A percentile compares a stretch with the other conserved stretches of the same genome.
phyloP scores from a whole-genome alignment of 2,113 vertebrate genomes.

The Brienomyrus brachyistius region DNA sequence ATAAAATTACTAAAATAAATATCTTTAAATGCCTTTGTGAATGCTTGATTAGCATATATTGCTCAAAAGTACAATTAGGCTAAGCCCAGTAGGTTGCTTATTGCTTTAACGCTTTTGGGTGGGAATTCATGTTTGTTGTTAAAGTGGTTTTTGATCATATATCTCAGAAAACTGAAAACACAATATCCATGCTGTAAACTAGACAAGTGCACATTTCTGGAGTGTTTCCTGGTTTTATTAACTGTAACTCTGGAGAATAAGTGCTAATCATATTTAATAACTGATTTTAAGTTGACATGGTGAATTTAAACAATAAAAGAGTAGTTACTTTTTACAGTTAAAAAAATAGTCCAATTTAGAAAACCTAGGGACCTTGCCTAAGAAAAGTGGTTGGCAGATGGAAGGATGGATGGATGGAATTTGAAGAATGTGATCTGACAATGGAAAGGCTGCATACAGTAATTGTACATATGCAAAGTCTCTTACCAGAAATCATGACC shows the following conservation, averaged over 20 bases:
- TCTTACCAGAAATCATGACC: not conserved
- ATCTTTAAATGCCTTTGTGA: not conserved
- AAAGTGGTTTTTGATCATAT: not conserved
- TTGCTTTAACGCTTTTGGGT: not conserved
- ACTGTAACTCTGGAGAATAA: not conserved
- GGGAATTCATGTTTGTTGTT: not conserved
- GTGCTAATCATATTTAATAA: not conserved
- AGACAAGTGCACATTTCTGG: not conserved
- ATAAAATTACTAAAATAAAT: not conserved
- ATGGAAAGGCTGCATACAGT: not conserved
- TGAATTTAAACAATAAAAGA: not conserved
- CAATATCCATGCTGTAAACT: not conserved
- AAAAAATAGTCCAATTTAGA: not conserved
- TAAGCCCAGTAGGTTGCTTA: not conserved
- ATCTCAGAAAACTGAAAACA: not conserved
- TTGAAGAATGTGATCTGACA: not conserved
- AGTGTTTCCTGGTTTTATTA: not conserved
- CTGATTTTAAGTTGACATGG: not conserved
- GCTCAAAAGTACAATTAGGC: not conserved
- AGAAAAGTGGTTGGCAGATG: not conserved
- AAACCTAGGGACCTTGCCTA: not conserved
- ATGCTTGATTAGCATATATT: not conserved
- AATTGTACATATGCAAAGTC: not conserved
- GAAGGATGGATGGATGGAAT: not conserved
- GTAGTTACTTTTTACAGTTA: not conserved